Evolutionary conservation across 92 coral and sea anemone species (phyloP), one percentile per base, ranked within the genome.

Genomic region (Nematostella vectensis): DNA sequence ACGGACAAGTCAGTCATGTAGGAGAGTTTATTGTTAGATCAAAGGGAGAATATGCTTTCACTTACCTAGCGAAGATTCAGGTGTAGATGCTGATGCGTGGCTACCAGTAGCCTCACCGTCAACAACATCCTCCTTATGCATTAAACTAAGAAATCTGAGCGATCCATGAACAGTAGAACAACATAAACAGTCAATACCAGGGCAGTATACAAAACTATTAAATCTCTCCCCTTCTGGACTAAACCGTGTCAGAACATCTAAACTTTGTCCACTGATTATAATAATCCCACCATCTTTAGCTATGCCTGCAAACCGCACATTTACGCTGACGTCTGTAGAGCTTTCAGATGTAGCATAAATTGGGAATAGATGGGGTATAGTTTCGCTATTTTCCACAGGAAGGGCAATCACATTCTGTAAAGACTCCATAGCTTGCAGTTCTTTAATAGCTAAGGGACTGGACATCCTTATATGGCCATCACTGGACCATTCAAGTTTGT

Each of bases 171-270:
- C 45, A 0, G 88, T 64, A 9, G 94, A 93, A 0, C 82, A 75
- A 55, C 99, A 93, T 29, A 93, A 66, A 25, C 93, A 86, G 47
- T 88, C 96, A 48, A 87, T 72, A 28, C 99, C 96, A 21, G 95
- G 87, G 57, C 99, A 93, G 58, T 81, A 77, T 13, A 86, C 66
- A 26, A 87, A 65, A 43, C 80, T 84, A 17, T 56, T 38, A 12
- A 79, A 76, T 19, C 48, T 58, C 36, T 61, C 68, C n/a, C 50
- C 61, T 10, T 52, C 38, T 2, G 80, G 61, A 20, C 75, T 40
- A 45, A 86, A 78, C 50, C 68, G 75, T 55, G 96, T 50, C 13
- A 93, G 29, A 3, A 68, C 26, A 47, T 75, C 75, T 52, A 93
- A 64, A 26, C 84, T 54, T 44, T 61, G 42, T 29, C 83, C 93